Base-by-base conservation (phyloP, 2,113 vertebrate species). In the Carettochelys insculpta region DNA sequence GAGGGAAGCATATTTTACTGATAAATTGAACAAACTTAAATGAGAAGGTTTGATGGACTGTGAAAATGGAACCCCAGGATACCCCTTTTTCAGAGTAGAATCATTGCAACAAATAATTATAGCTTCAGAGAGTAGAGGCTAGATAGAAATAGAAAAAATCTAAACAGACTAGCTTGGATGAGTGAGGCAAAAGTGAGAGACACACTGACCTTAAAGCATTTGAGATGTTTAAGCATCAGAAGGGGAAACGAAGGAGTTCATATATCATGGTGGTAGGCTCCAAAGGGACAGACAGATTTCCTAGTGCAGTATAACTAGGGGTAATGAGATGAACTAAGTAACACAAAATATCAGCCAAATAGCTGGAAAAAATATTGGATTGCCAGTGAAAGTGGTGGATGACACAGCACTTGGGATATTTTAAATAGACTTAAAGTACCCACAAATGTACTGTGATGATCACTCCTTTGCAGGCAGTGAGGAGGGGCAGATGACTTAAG, bases 101-200 rank as follows among this genome's bases (percentile, higher is more conserved):
- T 65, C 8, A 31, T 20, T 79, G 2, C 29, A 79, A 12, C n/a
- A 3, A 92, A 50, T 5, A 45, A 71, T 68, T 16, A 68, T 1
- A 6, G 5, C 61, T 53, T 4, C 45, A 31, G 34, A 58, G 14
- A 5, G 86, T n/a, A 61, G 0, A 0, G 75, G 19, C 8, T 17
- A 54, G n/a, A 5, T 45, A 75, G 80, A 85, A 52, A 1, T 34
- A 41, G 41, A 83, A 52, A 16, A 71, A 31, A 76, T 5, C 24
- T 48, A 82, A 84, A 43, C 45, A 50, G 9, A 22, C 73, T 53
- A 58, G 12, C 8, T 1, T 61, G 50, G 58, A 11, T n/a, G 31
- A 56, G 3, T 48, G 43, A 58, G 31, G 22, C 3, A 41, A 50
- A 27, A 1, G 13, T 25, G 41, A 34, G 17, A 52, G 22, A 56